Evolutionary conservation across 1,140 invertebrate species (phyloP).

Genomic region (Neodiprion fabricii): DNA sequence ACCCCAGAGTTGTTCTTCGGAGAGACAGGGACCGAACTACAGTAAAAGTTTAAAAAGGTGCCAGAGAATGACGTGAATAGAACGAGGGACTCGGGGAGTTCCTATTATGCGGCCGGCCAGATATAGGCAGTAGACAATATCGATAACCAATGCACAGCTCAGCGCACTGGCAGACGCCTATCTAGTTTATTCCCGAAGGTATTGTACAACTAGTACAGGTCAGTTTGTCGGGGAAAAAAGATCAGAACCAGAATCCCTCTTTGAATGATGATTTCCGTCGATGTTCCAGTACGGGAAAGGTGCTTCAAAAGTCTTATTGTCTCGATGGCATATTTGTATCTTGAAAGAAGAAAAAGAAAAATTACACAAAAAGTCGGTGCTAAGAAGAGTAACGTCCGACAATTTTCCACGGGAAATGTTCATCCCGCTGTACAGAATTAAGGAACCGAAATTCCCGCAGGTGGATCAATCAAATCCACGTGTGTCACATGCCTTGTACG

Average conservation of each 20-base stretch:
- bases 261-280: background rate
- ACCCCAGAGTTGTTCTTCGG: too few relatives aligned
- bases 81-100: background rate
- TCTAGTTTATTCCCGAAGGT: background rate
- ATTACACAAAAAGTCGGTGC: background rate
- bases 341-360: background rate
- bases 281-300: background rate
- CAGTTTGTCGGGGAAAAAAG: background rate
- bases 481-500: too few relatives aligned
- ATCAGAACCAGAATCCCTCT: background rate
- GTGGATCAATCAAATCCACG: too few relatives aligned
- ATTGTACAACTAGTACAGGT: background rate
- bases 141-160: background rate
- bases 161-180: background rate
- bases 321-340: background rate
- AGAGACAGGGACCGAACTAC: background rate
- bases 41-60: background rate
- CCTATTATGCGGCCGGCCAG: background rate
- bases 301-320: background rate
- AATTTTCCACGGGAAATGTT: background rate
- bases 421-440: background rate
- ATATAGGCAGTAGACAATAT: background rate
- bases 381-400: background rate
- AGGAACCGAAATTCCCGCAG: too few relatives aligned
- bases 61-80: background rate